Base-by-base conservation (phyloP, 2,888 invertebrate species). In the Nebria brevicollis region DNA sequence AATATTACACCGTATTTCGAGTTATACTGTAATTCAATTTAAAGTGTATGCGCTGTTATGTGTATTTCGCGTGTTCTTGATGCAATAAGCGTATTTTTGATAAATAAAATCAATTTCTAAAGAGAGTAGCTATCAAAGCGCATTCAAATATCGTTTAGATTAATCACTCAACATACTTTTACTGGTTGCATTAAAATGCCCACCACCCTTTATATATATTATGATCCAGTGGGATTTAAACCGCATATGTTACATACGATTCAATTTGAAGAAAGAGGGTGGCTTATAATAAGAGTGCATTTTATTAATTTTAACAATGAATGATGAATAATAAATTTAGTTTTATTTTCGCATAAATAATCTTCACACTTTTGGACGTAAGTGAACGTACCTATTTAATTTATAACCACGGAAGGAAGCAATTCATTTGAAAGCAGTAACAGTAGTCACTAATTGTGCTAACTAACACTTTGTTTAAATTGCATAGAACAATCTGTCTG, bases 381-480 rank as follows among this genome's bases (percentile, higher is more conserved):
- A 77, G 77, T 54, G 72, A 77, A 77, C 26, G 72, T 72, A 72
- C 34, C 70, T 77, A 77, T 11, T 77, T 77, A 72, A 54, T 54
- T 54, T 54, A 54, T 42, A 77, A 77, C 72, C 65, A 77, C 70
- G 77, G 77, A 77, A 77, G 77, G 77, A 77, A 72, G 77, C 65
- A 77, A 77, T 77, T 72, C 64, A 72, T 77, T 72, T 72, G 34
- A 77, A 66, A 42, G 72, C 72, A 77, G 64, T 77, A 77, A 77
- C 77, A 72, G 77, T 77, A 77, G 77, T 72, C 64, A 77, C 74
- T 73, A 74, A 78, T 54, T 54, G 54, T 54, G 54, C 11, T 54
- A 54, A 54, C 54, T 54, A 54, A 54, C 54, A 54, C 54, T 54
- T 54, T 7, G 54, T 54, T 20, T 54, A 54, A 78, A 73, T 66